Conservation (phyloP, 2,888 invertebrate genomes). For the Loripinus fragilis region DNA sequence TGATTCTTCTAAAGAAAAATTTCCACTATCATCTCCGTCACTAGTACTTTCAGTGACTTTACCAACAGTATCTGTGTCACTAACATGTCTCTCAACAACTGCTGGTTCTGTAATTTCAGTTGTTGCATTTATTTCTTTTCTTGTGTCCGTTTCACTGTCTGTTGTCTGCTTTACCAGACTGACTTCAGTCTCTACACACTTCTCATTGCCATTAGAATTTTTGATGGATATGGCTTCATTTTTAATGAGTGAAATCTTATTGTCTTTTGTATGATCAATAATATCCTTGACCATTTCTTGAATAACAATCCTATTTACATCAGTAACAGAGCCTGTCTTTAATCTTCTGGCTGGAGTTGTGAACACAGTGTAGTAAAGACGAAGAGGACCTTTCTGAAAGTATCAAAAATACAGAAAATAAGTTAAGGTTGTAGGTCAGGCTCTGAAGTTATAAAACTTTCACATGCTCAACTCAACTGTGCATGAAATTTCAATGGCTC, state of each 20-base stretch:
- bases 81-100: background rate
- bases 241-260: background rate
- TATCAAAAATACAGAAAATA: too few relatives aligned
- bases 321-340: conserved; percentile 23
- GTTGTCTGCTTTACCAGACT: background rate
- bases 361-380: conserved; percentile 85
- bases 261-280: conserved; percentile 1
- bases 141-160: background rate
- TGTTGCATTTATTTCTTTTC: background rate
- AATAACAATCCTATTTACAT: conserved; percentile 7
- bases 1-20: conserved; percentile 7
- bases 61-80: background rate
- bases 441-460: too few relatives aligned
- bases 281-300: conserved; percentile 11
- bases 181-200: background rate
- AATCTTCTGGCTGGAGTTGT: conserved; percentile 69
- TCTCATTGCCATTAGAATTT: background rate
- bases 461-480: too few relatives aligned
- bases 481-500: too few relatives aligned
- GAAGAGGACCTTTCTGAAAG: conserved; percentile 87
- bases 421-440: too few relatives aligned
- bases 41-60: conserved; percentile 8
- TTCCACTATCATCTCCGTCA: conserved; percentile 5
- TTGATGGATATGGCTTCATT: background rate
- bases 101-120: background rate